Percentiles rank a stretch among this genome's conserved stretches.
These are phyloP conservation scores for Myzus persicae DNA, from an alignment of 1,140 invertebrate species.

Conservation along the genomic window DNA sequence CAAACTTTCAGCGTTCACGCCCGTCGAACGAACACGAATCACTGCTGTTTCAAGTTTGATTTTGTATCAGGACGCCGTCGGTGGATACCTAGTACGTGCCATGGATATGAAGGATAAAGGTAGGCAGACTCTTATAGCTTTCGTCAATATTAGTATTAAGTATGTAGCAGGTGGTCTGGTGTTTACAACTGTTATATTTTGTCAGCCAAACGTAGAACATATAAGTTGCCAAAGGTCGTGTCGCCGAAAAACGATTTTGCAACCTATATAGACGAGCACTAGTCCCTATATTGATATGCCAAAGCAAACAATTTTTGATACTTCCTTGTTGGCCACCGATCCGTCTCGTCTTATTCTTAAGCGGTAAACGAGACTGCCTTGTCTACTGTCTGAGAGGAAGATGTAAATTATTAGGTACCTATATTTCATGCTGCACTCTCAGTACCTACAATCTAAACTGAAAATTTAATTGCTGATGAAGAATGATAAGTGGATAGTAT, in stretches of 20 bases:
- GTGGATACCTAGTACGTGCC: not conserved
- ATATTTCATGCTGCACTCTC: not conserved
- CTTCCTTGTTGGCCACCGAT: not conserved
- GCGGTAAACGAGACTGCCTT: not conserved
- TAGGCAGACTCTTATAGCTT: not conserved
- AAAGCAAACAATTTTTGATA: not conserved
- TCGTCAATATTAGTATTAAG: not conserved
- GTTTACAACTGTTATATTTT: not conserved
- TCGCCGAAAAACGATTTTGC: not conserved
- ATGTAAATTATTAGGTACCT: not conserved
- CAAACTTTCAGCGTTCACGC: not conserved
- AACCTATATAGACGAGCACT: not conserved
- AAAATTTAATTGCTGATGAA: not conserved
- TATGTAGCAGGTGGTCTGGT: not conserved
- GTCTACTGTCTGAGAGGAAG: not conserved
- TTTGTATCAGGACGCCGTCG: not conserved
- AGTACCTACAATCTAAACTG: not conserved
- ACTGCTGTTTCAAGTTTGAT: not conserved
- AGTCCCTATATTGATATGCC: not conserved
- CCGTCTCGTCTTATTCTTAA: not conserved
- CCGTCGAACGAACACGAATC: not conserved
- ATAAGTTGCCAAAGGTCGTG: constrained; percentile 22
- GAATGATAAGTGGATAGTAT: not conserved
- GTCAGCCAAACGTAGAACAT: not conserved
- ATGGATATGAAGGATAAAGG: constrained; percentile 27